Conservation (phyloP, 2,888 invertebrate species). For the Sericinus montela region DNA sequence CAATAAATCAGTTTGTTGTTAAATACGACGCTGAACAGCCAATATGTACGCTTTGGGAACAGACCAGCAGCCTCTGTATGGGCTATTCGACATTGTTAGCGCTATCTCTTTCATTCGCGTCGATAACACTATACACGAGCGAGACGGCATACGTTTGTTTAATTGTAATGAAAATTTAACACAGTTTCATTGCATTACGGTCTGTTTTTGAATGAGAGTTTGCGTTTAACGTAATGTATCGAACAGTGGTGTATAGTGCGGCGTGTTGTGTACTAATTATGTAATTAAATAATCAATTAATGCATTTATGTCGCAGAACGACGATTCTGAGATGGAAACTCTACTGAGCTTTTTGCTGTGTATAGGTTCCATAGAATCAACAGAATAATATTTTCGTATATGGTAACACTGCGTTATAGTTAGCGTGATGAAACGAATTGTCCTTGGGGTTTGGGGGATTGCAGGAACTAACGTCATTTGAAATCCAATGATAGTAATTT, state of each 20-base stretch:
- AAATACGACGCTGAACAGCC: slow-evolving; percentile 34
- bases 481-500: slow-evolving; percentile 3
- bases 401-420: slow-evolving; percentile 10
- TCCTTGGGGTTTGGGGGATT: slow-evolving; percentile 16
- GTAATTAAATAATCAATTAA: slow-evolving; percentile 46
- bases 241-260: slow-evolving; percentile 28
- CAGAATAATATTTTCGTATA: slow-evolving; percentile 31
- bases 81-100: slow-evolving; percentile 10
- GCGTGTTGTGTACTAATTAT: slow-evolving; percentile 37
- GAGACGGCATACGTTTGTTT: not conserved
- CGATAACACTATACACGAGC: not conserved
- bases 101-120: slow-evolving; percentile 31
- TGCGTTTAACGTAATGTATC: slow-evolving; percentile 3
- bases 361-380: slow-evolving; percentile 29
- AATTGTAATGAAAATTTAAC: not conserved
- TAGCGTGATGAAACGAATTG: not conserved
- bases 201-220: slow-evolving; percentile 13
- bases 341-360: slow-evolving; percentile 28
- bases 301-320: slow-evolving; percentile 68
- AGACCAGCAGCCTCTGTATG: slow-evolving; percentile 16
- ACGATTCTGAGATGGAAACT: slow-evolving; percentile 33
- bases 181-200: not conserved
- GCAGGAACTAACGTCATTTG: slow-evolving; percentile 17
- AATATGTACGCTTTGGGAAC: slow-evolving; percentile 61
- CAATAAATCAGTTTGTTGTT: not conserved